A percentile compares a stretch with the other conserved stretches of the same genome.
Evolutionary conservation across 1,140 invertebrate species (phyloP).

Genomic region (Oscheius sp.): DNA sequence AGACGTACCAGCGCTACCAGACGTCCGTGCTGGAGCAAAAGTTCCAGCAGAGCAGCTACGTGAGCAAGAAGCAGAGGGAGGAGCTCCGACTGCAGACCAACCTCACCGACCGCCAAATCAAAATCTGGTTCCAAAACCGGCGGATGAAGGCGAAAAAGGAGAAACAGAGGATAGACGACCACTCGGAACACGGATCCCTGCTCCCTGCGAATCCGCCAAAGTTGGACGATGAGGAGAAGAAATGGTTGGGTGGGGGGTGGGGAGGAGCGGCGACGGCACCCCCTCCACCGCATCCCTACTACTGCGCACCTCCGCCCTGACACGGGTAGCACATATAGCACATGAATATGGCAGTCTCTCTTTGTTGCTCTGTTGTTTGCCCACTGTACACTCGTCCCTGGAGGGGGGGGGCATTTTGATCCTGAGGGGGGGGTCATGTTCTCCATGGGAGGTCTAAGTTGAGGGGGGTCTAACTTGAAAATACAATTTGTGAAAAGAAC

Average conservation of each 20-base stretch:
- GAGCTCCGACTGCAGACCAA: conserved; percentile 50
- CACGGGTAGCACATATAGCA: no score
- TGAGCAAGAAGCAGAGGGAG: conserved; percentile 51
- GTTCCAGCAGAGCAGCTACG: conserved; percentile 49
- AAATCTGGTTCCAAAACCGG: conserved; percentile 57
- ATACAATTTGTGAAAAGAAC: no score
- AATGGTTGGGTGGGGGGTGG: conserved; percentile 14
- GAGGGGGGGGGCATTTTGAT: no score
- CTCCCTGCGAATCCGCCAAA: conserved; percentile 39
- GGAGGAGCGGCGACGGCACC: neutral
- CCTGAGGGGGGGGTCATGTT: no score
- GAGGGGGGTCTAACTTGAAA: no score
- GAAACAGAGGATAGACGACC: conserved; percentile 44
- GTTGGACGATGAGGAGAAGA: conserved; percentile 30
- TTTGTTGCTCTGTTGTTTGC: no score
- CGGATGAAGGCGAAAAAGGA: conserved; percentile 56
- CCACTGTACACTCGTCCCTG: no score
- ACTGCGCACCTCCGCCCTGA: conserved; percentile 22
- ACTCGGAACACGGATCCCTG: conserved; percentile 35
- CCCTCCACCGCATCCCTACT: conserved; percentile 13
- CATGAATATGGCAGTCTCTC: no score
- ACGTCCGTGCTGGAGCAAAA: conserved; percentile 57
- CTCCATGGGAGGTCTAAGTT: no score
- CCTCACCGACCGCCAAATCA: conserved; percentile 53
- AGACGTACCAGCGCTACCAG: conserved; percentile 65